Conservation (phyloP, 2,888 invertebrate genomes). For the Criorhina ranunculi region DNA sequence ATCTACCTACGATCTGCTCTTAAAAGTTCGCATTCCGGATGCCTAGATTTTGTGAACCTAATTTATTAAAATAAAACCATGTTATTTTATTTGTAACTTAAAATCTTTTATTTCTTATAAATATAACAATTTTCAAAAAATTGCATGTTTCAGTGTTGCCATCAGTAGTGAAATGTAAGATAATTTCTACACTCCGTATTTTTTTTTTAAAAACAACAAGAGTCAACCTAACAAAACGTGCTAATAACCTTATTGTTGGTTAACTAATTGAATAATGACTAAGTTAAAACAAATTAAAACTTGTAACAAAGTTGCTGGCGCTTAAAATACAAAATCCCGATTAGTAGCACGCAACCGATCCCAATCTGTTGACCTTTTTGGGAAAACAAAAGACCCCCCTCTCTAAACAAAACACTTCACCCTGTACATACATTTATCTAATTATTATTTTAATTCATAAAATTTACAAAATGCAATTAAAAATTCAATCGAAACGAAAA, state of each 20-base stretch:
- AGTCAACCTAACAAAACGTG: background rate
- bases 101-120: too few species aligned
- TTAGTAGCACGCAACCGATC: conserved; percentile 16
- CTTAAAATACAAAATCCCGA: background rate
- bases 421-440: background rate
- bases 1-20: too few species aligned
- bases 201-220: too few species aligned
- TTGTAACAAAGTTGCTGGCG: background rate
- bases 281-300: background rate
- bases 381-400: background rate
- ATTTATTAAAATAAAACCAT: too few species aligned
- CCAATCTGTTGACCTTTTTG: background rate
- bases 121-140: too few species aligned
- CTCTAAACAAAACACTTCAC: background rate
- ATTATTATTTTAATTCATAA: conserved; percentile 35
- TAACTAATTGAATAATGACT: background rate
- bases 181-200: too few species aligned
- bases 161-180: too few species aligned
- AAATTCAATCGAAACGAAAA: conserved; percentile 7
- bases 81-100: too few species aligned
- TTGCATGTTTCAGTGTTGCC: too few species aligned
- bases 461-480: conserved; percentile 18
- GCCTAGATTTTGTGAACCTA: too few species aligned
- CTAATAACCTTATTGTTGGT: conserved; percentile 1
- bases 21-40: too few species aligned